Evolutionary conservation across 1,140 invertebrate genomes (phyloP).

Genomic region (Ceratitis capitata): DNA sequence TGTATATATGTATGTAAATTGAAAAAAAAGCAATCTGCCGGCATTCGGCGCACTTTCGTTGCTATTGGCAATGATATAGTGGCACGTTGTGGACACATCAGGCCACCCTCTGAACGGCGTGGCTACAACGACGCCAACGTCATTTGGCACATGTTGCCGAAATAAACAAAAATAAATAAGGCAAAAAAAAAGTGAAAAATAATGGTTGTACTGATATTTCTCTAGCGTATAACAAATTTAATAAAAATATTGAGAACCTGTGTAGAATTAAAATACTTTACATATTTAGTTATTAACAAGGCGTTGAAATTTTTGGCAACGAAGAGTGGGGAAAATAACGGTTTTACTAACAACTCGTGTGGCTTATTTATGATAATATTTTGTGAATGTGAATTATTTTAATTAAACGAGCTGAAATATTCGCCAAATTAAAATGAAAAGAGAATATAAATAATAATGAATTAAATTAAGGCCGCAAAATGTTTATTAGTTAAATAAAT

Average conservation of each 20-base stretch:
- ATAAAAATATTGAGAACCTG: neutral
- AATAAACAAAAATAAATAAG: neutral
- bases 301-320: neutral
- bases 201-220: neutral
- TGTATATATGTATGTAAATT: neutral
- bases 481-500: no score
- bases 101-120: neutral
- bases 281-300: neutral
- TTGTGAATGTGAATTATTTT: no score
- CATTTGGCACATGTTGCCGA: neutral
- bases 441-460: no score
- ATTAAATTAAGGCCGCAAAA: no score
- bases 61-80: slow-evolving; percentile 16
- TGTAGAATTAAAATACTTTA: neutral
- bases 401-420: no score
- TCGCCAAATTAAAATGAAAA: no score
- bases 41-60: slow-evolving; percentile 13
- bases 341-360: no score
- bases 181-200: no score
- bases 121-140: neutral
- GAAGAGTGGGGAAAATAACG: neutral
- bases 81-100: neutral
- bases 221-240: neutral
- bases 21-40: neutral
- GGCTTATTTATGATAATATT: no score